These are phyloP conservation scores for Drosophila austrosaltans DNA, from an alignment of 2,888 invertebrate species.

Conservation along the genomic window DNA sequence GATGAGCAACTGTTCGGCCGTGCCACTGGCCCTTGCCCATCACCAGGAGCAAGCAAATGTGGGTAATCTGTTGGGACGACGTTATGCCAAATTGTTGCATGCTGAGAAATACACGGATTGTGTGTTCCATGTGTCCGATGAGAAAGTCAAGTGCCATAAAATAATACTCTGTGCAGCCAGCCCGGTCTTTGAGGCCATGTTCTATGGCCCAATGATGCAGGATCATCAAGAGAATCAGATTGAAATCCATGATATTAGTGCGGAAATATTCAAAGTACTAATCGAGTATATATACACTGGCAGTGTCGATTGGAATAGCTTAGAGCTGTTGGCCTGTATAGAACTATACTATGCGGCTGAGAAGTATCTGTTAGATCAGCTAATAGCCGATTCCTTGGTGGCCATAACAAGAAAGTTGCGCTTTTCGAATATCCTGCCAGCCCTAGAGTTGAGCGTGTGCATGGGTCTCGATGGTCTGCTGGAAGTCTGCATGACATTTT, in stretches of 20 bases:
- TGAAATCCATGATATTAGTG: conserved; percentile 83
- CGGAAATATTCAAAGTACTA: conserved; percentile 82
- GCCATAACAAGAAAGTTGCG: conserved; percentile 80
- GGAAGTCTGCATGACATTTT: conserved; percentile 78
- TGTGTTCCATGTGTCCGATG: conserved; percentile 79
- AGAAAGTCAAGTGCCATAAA: conserved; percentile 89
- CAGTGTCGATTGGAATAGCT: conserved; percentile 69
- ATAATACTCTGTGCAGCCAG: conserved; percentile 92
- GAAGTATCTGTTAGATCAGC: conserved; percentile 81
- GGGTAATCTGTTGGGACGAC: conserved; percentile 63
- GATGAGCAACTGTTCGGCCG: conserved; percentile 50
- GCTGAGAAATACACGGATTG: conserved; percentile 82
- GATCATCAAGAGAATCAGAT: conserved; percentile 83
- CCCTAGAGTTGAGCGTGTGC: conserved; percentile 81
- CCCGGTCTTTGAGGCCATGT: conserved; percentile 95
- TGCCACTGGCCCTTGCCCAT: conserved; percentile 55
- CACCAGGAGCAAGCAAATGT: conserved; percentile 56
- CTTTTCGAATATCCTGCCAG: conserved; percentile 81
- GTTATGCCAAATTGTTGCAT: conserved; percentile 79
- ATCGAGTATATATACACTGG: conserved; percentile 82
- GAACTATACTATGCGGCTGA: conserved; percentile 83
- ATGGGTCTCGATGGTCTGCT: conserved; percentile 80
- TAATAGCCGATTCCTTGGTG: conserved; percentile 73
- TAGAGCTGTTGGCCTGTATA: conserved; percentile 79
- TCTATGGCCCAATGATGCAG: conserved; percentile 87